phyloP scores from a whole-genome alignment of 2,888 invertebrate species.

The Sthenelais limicola region DNA sequence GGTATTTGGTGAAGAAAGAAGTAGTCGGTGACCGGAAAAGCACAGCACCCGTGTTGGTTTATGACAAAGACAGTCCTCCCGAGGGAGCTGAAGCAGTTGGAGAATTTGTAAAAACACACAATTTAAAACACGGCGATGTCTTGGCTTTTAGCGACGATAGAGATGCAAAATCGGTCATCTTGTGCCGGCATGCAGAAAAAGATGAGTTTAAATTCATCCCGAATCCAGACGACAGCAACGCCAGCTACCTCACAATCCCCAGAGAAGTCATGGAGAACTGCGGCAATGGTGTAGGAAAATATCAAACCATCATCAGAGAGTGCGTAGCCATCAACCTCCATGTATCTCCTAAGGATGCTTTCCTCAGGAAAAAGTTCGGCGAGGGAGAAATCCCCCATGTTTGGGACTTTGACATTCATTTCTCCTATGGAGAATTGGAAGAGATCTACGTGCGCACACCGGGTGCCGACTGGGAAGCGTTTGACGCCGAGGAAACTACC shows the following conservation, averaged over 20 bases:
- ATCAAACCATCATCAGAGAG: slow-evolving; percentile 23
- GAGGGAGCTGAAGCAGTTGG: slow-evolving; percentile 13
- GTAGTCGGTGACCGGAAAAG: neutral
- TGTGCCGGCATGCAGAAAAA: neutral
- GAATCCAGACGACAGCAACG: slow-evolving; percentile 39
- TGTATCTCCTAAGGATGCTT: slow-evolving; percentile 21
- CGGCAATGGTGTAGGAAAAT: slow-evolving; percentile 24
- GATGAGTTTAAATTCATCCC: slow-evolving; percentile 3
- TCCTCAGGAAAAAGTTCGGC: slow-evolving; percentile 28
- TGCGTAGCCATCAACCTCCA: slow-evolving; percentile 35
- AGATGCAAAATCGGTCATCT: slow-evolving; percentile 23
- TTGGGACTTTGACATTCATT: slow-evolving; percentile 31
- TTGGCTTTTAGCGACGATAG: slow-evolving; percentile 32
- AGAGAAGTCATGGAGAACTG: slow-evolving; percentile 11
- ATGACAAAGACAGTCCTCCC: neutral
- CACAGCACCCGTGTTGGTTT: slow-evolving; percentile 4
- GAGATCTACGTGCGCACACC: slow-evolving; percentile 32
- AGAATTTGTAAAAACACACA: slow-evolving; percentile 24
- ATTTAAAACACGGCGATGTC: slow-evolving; percentile 32
- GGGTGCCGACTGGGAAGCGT: slow-evolving; percentile 30
- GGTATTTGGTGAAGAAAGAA: neutral
- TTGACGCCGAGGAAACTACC: slow-evolving; percentile 20
- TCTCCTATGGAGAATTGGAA: slow-evolving; percentile 26
- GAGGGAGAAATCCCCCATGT: slow-evolving; percentile 20
- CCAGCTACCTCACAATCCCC: slow-evolving; percentile 39